Percentiles rank a stretch among this genome's conserved stretches.
Evolutionary conservation across 2,888 invertebrate species (phyloP).

Genomic region (Ectropis crepuscularia): DNA sequence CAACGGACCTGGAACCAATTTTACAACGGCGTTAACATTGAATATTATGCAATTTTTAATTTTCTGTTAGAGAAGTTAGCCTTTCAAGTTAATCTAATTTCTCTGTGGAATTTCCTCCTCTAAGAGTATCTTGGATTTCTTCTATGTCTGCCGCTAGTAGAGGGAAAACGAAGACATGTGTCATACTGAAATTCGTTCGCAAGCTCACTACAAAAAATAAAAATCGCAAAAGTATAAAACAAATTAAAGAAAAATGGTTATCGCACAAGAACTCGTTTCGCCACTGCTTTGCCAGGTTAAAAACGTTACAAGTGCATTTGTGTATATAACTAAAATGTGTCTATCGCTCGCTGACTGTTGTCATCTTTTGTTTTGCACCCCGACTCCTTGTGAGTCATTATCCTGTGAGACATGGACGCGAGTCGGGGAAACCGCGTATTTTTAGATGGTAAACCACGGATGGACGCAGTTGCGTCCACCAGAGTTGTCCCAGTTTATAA

Average conservation of each 20-base stretch:
- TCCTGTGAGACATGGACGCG: constrained; percentile 71
- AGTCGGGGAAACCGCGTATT: constrained; percentile 76
- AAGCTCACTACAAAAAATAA: neutral
- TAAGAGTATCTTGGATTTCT: too few relatives aligned
- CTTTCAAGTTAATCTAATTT: too few relatives aligned
- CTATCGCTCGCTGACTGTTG: constrained; percentile 57
- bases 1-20: constrained; percentile 83
- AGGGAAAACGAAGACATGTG: neutral
- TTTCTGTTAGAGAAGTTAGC: neutral
- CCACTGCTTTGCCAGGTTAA: neutral
- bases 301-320: constrained; percentile 22
- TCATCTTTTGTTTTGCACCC: constrained; percentile 56
- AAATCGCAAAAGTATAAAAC: constrained; percentile 5
- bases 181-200: neutral
- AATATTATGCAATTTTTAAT: neutral
- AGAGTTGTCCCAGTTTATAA: constrained; percentile 29
- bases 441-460: constrained; percentile 73
- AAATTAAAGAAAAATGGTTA: constrained; percentile 1
- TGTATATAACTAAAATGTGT: constrained; percentile 40
- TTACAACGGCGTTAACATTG: neutral
- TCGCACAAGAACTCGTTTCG: constrained; percentile 10
- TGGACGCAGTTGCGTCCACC: constrained; percentile 45
- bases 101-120: too few relatives aligned
- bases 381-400: constrained; percentile 74
- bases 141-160: neutral